Evolutionary conservation across 1,140 invertebrate species (phyloP), one percentile per base, ranked within the genome.

Genomic region (Colletes latitarsis): DNA sequence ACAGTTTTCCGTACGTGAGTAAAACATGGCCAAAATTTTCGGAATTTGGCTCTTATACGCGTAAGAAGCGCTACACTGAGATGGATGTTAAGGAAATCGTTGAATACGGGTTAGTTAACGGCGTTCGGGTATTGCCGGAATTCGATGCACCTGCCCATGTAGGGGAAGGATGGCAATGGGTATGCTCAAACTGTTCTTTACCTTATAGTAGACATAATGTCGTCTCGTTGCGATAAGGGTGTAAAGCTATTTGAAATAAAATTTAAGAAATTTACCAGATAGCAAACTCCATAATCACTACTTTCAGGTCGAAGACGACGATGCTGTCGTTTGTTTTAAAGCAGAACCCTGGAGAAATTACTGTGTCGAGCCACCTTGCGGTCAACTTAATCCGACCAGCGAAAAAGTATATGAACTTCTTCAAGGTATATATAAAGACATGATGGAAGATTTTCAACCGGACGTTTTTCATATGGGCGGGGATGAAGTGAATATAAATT

Each of bases 391-490:
- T 93, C 96, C 97, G 0, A 96, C 95, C 0, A 96, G 95, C 82
- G 95, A 96, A 3, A 94, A 94, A 57, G 93, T 98, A 66, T 98
- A 98, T 84, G 94, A 96, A 58, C 93, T 96, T 21, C 91, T 98
- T 6, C 94, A 95, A 88, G 95, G 96, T 80, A 95, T 97, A 68
- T 96, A 96, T 85, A 88, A 86, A 0, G 96, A 96, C 67, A 96
- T 96, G 95, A 91, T 95, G 10, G 91, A 94, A 82, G 93, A 94
- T 21, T 97, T 97, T 86, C 79, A 95, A 1, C 95, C 96, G 0
- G 96, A 97, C 86, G 92, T 98, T 0, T 98, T 98, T 90, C 97
- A 98, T 88, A 97, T 98, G 97, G 97, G 97, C 39, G 97, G 97
- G 0, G 97, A 98, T 88, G 97, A 98, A 89, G 97, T 97, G 0